These are phyloP conservation scores for Phylloscopus trochilus DNA, from an alignment of 2,113 vertebrate species.

Conservation along the genomic window DNA sequence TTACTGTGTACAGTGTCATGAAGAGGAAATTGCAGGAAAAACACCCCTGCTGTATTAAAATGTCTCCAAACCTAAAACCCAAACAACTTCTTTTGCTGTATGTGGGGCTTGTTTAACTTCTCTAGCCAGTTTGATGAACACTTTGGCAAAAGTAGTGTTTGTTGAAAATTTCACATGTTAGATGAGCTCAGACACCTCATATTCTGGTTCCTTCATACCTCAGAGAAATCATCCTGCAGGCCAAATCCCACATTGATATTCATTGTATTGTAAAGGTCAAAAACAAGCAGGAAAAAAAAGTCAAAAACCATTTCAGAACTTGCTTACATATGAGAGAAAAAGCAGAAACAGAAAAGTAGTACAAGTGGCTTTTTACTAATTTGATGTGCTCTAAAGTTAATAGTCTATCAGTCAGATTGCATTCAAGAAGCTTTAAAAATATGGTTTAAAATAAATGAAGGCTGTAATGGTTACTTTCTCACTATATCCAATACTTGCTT, in stretches of 20 bases:
- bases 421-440: constrained; percentile 22
- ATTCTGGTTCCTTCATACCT: background rate
- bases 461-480: constrained; percentile 9
- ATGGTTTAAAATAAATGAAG: constrained; percentile 36
- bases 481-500: constrained; percentile 6
- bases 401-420: background rate
- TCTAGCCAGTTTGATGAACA: background rate
- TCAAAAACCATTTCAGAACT: background rate
- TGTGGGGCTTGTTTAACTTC: background rate
- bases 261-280: background rate
- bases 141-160: background rate
- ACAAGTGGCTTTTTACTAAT: constrained; percentile 1
- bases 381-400: constrained; percentile 1
- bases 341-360: background rate
- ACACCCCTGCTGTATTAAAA: background rate
- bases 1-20: background rate
- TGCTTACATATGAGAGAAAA: constrained; percentile 3
- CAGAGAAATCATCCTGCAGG: background rate
- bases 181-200: background rate
- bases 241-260: background rate
- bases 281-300: background rate
- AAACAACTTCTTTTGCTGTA: background rate
- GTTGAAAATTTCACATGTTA: background rate
- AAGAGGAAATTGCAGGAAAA: background rate
- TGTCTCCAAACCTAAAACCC: background rate